Percentiles rank a stretch among this genome's conserved stretches.
Evolutionary conservation across 2,888 invertebrate species (phyloP).

Genomic region (Ectobius pallidus): DNA sequence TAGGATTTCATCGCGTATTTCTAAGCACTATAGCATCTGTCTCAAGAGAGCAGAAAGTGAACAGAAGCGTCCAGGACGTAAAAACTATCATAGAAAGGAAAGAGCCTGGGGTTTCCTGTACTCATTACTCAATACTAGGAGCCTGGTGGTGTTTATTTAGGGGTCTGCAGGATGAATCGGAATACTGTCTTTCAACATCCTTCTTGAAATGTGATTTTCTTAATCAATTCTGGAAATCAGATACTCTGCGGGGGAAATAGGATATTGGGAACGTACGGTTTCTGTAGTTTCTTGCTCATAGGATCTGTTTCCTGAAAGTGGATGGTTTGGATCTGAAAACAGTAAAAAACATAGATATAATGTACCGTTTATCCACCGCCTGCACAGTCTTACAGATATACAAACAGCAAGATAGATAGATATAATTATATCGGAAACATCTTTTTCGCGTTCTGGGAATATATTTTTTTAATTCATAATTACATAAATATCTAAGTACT

Average conservation of each 20-base stretch:
- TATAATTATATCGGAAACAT: too few relatives aligned
- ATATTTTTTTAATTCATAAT: too few relatives aligned
- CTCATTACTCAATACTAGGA: not conserved
- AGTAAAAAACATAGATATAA: too few relatives aligned
- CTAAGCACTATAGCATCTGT: not conserved
- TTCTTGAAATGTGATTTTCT: not conserved
- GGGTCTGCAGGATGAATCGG: not conserved
- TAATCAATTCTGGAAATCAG: not conserved
- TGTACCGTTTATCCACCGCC: too few relatives aligned
- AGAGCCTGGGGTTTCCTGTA: not conserved
- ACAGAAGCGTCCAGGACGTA: not conserved
- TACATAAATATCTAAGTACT: too few relatives aligned
- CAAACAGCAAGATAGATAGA: too few relatives aligned
- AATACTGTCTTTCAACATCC: not conserved
- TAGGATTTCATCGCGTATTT: not conserved
- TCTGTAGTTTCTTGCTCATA: too few relatives aligned
- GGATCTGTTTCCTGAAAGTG: too few relatives aligned
- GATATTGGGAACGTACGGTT: too few relatives aligned
- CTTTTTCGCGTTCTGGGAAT: too few relatives aligned
- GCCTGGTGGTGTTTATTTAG: not conserved
- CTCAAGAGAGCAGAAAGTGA: not conserved
- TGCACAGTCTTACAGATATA: too few relatives aligned
- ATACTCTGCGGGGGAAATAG: not conserved
- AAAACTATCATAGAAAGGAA: not conserved
- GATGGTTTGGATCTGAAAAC: too few relatives aligned